Base-by-base conservation (phyloP, 2,797 vertebrate species). In the Monodelphis domestica region DNA sequence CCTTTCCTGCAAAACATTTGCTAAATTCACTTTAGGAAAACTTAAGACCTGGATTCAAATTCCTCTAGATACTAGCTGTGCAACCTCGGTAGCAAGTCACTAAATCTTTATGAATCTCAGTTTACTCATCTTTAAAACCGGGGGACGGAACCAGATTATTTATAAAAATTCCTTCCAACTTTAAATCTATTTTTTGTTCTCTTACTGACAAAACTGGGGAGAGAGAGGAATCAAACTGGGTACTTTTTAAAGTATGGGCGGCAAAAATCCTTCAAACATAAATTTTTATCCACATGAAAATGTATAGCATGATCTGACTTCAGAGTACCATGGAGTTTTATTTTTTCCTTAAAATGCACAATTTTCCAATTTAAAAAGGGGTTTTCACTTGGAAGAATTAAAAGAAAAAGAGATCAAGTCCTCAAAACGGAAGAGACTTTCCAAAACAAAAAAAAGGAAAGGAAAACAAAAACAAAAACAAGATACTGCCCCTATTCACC, bases 291-390 rank as follows among this genome's bases (percentile, higher is more conserved):
- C 63, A 38, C 63, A 45, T 24, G 24, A 78, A 63, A 78, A 45
- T 10, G 24, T 78, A 24, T 78, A 38, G 2, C n/a, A 38, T 21
- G 21, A 45, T n/a, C 12, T 24, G 70, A 78, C 21, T 78, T 78
- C 38, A 26, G 70, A 78, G 21, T 1, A 45, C 17, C 38, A 45
- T 3, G 5, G 11, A 78, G 38, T 78, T 78, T 78, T 10, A 78
- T 38, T 78, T 78, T 45, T 78, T 78, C 70, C 26, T 45, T 26
- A 45, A 45, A 78, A 7, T 38, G 17, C 38, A 26, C 53, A 30
- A 89, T 91, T 91, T 92, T 89, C 84, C 55, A 95, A 89, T 89
- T 94, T 88, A 91, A 63, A 94, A 89, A 45, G 21, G 12, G n/a
- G n/a, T 92, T 59, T 45, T n/a, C 70, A 21, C 28, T 21, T 54